A percentile compares a stretch with the other conserved stretches of the same genome.
Conservation (phyloP, 23 tunicate genomes). For the Styela plicata region DNA sequence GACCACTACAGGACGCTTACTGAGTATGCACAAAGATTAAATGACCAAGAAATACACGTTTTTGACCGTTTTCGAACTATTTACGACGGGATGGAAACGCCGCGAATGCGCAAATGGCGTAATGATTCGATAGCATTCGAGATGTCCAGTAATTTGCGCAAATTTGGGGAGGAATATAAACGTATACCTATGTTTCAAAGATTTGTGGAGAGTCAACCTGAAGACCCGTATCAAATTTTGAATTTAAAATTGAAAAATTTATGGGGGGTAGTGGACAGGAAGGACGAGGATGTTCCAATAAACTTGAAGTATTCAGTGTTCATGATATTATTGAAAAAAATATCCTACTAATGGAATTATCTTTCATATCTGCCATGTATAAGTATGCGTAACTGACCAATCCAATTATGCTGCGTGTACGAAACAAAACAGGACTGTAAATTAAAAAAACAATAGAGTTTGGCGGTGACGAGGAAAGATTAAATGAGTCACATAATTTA, state of each 20-base stretch:
- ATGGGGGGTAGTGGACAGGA: background rate
- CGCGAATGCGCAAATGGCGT: background rate
- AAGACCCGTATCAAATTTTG: background rate
- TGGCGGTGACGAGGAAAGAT: too few relatives aligned
- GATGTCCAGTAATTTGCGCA: background rate
- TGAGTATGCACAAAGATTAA: background rate
- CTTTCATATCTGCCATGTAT: too few relatives aligned
- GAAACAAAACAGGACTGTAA: too few relatives aligned
- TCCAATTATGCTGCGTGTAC: too few relatives aligned
- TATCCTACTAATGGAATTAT: too few relatives aligned
- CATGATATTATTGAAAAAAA: background rate
- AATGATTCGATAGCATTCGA: background rate
- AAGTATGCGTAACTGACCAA: too few relatives aligned
- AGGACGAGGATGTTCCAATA: background rate
- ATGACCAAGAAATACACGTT: background rate
- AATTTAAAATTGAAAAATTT: background rate
- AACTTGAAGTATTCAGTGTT: background rate
- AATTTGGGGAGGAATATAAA: background rate
- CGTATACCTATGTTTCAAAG: background rate
- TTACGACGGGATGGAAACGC: background rate
- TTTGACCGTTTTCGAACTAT: background rate
- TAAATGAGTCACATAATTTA: too few relatives aligned
- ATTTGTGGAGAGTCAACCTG: background rate
- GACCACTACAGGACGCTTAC: background rate
- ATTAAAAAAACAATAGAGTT: too few relatives aligned